Evolutionary conservation across 2,888 invertebrate species (phyloP).

Genomic region (Fabriciana adippe): DNA sequence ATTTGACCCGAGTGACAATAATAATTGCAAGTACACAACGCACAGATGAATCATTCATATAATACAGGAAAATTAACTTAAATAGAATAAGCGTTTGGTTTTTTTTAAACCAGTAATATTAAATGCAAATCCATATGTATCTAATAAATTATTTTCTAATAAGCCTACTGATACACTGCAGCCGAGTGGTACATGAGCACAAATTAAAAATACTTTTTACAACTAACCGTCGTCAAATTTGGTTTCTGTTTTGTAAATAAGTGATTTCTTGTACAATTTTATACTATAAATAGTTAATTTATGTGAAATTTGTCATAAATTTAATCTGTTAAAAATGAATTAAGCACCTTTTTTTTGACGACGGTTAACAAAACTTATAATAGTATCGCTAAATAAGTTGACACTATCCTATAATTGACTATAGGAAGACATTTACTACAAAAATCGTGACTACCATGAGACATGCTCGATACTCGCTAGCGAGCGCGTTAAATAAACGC

Average conservation of each 20-base stretch:
- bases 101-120: constrained; percentile 6
- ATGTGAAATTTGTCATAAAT: neutral
- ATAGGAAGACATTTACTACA: constrained; percentile 62
- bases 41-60: constrained; percentile 8
- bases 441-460: constrained; percentile 9
- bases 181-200: constrained; percentile 2
- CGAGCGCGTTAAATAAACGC: neutral
- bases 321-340: too few relatives aligned
- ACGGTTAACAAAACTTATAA: constrained; percentile 19
- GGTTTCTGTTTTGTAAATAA: neutral
- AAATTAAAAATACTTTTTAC: constrained; percentile 15
- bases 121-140: constrained; percentile 19
- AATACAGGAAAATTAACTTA: constrained; percentile 10
- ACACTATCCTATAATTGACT: constrained; percentile 34
- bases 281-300: neutral
- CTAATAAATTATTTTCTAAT: constrained; percentile 20
- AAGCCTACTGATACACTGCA: constrained; percentile 3
- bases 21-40: neutral
- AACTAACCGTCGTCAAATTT: constrained; percentile 5
- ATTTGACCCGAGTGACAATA: too few relatives aligned
- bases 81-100: constrained; percentile 17
- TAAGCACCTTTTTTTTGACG: constrained; percentile 6
- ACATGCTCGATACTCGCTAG: constrained; percentile 1
- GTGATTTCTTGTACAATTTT: too few relatives aligned
- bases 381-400: constrained; percentile 22